A percentile compares a stretch with the other conserved stretches of the same genome.
These are phyloP conservation scores for Gobio occitaniae DNA, from an alignment of 2,797 vertebrate genomes.

Conservation along the genomic window DNA sequence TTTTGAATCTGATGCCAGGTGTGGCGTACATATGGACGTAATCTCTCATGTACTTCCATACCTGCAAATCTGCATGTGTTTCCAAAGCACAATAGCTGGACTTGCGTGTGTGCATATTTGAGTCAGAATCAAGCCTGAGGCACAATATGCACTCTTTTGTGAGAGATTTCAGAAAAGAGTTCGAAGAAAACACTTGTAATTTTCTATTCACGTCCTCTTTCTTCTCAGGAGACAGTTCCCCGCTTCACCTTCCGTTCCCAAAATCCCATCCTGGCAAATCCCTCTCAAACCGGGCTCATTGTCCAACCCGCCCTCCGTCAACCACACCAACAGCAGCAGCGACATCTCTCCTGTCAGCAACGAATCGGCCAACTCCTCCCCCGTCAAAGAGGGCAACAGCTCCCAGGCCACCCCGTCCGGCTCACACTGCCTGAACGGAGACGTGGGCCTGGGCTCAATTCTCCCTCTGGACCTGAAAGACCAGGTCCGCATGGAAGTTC, in stretches of 20 bases:
- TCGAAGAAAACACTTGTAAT: constrained; percentile 16
- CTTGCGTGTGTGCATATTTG: constrained; percentile 25
- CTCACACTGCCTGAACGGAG: constrained; percentile 78
- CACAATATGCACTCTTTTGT: constrained; percentile 19
- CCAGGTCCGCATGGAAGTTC: constrained; percentile 95
- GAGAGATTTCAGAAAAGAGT: constrained; percentile 21
- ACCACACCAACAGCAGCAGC: constrained; percentile 94
- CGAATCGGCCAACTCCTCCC: constrained; percentile 88
- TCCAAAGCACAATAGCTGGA: constrained; percentile 37
- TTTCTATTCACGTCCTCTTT: constrained; percentile 33
- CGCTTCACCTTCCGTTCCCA: constrained; percentile 89
- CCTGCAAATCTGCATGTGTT: constrained; percentile 29
- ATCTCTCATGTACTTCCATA: constrained; percentile 52
- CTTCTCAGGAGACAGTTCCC: constrained; percentile 91
- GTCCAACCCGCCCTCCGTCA: constrained; percentile 77
- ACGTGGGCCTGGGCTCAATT: constrained; percentile 66
- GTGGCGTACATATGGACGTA: constrained; percentile 74
- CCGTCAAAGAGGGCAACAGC: constrained; percentile 87
- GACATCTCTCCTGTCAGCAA: constrained; percentile 98
- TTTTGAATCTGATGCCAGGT: constrained; percentile 72
- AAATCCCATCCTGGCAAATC: constrained; percentile 97
- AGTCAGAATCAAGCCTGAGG: constrained; percentile 28
- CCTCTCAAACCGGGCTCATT: constrained; percentile 86
- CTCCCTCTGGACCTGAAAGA: constrained; percentile 83
- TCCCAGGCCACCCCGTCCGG: constrained; percentile 81